Percentiles rank a stretch among this genome's conserved stretches.
Conservation (phyloP, 2,888 invertebrate species). For the Diabrotica balteata region DNA sequence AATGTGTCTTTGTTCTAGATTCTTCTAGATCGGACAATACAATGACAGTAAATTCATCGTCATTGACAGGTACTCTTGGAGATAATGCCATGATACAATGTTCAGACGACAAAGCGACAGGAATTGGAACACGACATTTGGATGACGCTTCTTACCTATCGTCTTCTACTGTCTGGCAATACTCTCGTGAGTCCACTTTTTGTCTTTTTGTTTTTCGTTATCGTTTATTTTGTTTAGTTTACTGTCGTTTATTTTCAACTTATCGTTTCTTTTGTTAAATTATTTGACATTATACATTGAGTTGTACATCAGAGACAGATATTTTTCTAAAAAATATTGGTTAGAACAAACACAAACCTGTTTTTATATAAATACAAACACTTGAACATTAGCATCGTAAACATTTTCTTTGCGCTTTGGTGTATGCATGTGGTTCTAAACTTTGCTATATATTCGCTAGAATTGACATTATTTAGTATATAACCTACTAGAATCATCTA, state of each 20-base stretch:
- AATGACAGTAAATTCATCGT: constrained; percentile 71
- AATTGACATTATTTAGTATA: too few species aligned
- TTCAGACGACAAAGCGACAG: constrained; percentile 69
- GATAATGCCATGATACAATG: constrained; percentile 69
- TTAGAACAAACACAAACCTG: too few species aligned
- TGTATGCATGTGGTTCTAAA: too few species aligned
- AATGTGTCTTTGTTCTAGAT: constrained; percentile 37
- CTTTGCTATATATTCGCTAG: too few species aligned
- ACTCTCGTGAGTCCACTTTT: constrained; percentile 69
- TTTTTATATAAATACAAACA: too few species aligned
- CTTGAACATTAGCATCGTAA: too few species aligned
- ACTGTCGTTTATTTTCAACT: constrained; percentile 28
- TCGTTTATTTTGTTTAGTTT: neutral
- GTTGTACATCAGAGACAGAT: too few species aligned
- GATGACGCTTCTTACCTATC: constrained; percentile 66
- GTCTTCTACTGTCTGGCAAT: constrained; percentile 81
- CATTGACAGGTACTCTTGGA: constrained; percentile 65
- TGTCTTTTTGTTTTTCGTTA: neutral
- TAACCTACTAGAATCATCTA: too few species aligned
- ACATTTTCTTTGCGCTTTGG: too few species aligned
- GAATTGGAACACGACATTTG: constrained; percentile 63
- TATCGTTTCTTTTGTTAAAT: constrained; percentile 30
- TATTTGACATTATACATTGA: too few species aligned
- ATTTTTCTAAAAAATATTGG: too few species aligned
- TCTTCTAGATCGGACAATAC: constrained; percentile 57